phyloP scores from a whole-genome alignment of 2,888 invertebrate species.

The Cabera pusaria region DNA sequence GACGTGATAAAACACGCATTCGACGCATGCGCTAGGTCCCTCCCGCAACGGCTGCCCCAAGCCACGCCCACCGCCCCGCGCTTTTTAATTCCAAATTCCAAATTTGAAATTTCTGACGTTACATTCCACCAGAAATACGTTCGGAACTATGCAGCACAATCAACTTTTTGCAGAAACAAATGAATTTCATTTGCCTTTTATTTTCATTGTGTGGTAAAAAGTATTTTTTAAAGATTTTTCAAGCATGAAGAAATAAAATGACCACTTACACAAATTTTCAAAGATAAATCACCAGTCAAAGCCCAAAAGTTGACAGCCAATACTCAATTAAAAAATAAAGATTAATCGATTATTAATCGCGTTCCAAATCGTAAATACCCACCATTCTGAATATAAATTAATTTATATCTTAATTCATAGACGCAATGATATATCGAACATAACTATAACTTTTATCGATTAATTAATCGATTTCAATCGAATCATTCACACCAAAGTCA shows the following conservation, averaged over 20 bases:
- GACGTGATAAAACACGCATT: conserved; percentile 43
- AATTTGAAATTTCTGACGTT: conserved; percentile 63
- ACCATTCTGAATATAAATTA: conserved; percentile 2
- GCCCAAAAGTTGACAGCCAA: too few relatives aligned
- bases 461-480: conserved; percentile 18
- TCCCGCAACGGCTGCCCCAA: conserved; percentile 41
- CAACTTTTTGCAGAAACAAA: conserved; percentile 29
- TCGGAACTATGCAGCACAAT: conserved; percentile 47
- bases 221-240: too few relatives aligned
- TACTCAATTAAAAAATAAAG: neutral
- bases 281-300: too few relatives aligned
- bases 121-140: conserved; percentile 50
- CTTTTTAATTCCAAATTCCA: conserved; percentile 56
- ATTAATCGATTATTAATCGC: conserved; percentile 7
- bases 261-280: too few relatives aligned
- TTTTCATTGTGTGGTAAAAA: too few relatives aligned
- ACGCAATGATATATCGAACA: conserved; percentile 13
- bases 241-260: too few relatives aligned
- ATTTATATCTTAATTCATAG: conserved; percentile 9
- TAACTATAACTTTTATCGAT: conserved; percentile 8
- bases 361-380: conserved; percentile 3
- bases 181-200: neutral
- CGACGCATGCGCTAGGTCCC: conserved; percentile 40
- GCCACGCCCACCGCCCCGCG: conserved; percentile 58
- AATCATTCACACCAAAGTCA: conserved; percentile 18